These are phyloP conservation scores for Pangasius mekongensis DNA, from an alignment of 2,797 vertebrate genomes.

Conservation along the genomic window DNA sequence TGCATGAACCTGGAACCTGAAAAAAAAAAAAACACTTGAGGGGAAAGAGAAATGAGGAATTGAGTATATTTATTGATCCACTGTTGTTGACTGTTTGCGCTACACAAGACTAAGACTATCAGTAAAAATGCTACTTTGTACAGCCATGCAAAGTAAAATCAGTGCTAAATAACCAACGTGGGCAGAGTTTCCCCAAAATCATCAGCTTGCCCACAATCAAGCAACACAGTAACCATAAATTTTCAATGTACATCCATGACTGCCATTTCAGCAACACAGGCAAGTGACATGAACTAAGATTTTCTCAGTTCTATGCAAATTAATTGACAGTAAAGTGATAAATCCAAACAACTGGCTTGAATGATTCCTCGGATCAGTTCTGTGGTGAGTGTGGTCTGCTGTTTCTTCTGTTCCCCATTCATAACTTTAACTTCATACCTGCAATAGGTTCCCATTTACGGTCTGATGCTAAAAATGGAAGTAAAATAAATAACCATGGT, in stretches of 20 bases:
- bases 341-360: background rate
- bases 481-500: background rate
- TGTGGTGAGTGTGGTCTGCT: background rate
- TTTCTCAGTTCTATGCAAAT: background rate
- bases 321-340: background rate
- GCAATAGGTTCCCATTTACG: background rate
- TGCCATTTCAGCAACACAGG: background rate
- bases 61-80: conserved; percentile 1
- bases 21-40: background rate
- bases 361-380: background rate
- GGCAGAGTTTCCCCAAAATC: background rate
- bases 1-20: background rate
- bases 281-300: background rate
- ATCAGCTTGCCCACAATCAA: background rate
- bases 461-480: background rate
- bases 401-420: background rate
- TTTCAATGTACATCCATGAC: background rate
- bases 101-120: background rate
- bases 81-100: background rate
- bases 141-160: background rate
- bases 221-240: too few relatives aligned
- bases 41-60: background rate
- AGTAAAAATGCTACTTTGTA: conserved; percentile 6
- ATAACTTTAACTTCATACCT: background rate
- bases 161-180: background rate